Evolutionary conservation across 2,888 invertebrate species (phyloP).

Genomic region (Carcina quercana): DNA sequence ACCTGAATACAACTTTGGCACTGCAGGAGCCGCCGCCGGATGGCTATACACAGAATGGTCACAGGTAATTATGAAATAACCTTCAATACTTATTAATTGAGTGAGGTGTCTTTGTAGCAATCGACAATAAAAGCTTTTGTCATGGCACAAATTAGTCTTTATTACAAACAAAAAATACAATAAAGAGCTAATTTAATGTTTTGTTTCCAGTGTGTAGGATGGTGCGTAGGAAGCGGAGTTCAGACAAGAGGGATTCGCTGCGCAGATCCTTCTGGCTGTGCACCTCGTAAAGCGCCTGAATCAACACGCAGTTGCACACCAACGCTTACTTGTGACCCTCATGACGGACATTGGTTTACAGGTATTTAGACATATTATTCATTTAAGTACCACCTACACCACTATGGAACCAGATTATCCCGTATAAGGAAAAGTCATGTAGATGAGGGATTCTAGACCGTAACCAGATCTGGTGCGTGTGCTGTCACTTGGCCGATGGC

Average conservation of each 20-base stretch:
- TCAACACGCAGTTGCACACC: conserved; percentile 78
- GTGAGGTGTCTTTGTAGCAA: too few relatives aligned
- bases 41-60: conserved; percentile 77
- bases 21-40: conserved; percentile 46
- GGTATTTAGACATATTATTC: conserved; percentile 69
- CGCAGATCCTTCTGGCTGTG: conserved; percentile 77
- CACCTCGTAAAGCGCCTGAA: conserved; percentile 74
- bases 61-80: conserved; percentile 61
- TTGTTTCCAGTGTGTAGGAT: conserved; percentile 78
- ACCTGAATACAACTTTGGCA: conserved; percentile 54
- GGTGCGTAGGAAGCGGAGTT: conserved; percentile 82
- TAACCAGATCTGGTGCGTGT: too few relatives aligned
- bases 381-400: too few relatives aligned
- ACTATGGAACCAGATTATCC: too few relatives aligned
- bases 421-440: too few relatives aligned
- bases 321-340: conserved; percentile 76
- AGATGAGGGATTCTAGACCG: too few relatives aligned
- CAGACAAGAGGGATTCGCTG: conserved; percentile 84
- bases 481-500: too few relatives aligned
- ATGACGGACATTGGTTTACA: conserved; percentile 87
- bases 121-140: too few relatives aligned
- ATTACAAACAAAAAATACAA: neutral
- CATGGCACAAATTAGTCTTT: too few relatives aligned
- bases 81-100: neutral
- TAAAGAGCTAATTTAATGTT: neutral